Evolutionary conservation across 2,113 vertebrate genomes (phyloP).

Genomic region (Vidua chalybeata): DNA sequence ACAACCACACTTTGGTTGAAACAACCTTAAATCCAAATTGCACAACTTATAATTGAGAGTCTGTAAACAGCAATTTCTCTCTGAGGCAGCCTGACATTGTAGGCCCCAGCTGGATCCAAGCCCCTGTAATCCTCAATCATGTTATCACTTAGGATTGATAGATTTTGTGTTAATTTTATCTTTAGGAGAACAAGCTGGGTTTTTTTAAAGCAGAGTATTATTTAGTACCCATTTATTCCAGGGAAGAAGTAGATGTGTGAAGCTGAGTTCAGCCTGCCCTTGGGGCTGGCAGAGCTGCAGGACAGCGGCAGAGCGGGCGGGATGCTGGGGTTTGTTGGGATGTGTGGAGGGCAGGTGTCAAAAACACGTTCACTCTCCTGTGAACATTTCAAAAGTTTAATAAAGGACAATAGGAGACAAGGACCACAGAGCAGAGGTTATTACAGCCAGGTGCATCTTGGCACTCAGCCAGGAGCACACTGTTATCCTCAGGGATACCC

Average conservation of each 20-base stretch:
- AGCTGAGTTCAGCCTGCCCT: neutral
- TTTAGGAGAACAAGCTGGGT: neutral
- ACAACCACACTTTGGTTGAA: neutral
- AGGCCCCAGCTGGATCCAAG: neutral
- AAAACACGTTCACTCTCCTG: neutral
- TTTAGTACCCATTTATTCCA: neutral
- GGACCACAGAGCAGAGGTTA: neutral
- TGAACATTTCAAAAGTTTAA: neutral
- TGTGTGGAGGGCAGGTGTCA: neutral
- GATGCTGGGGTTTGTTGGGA: accelerated
- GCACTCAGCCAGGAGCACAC: neutral
- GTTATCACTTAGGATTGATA: neutral
- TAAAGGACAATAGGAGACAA: neutral
- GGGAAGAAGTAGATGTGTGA: neutral
- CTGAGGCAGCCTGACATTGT: neutral
- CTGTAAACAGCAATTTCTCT: slow-evolving; percentile 24
- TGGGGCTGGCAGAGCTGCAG: neutral
- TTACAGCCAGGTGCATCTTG: neutral
- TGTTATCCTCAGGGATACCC: neutral
- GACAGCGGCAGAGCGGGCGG: neutral
- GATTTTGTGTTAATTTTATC: neutral
- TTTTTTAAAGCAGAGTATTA: neutral
- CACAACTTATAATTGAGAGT: neutral
- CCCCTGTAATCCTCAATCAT: neutral
- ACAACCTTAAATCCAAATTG: neutral